phyloP scores from a whole-genome alignment of 2,113 vertebrate genomes.

The Callithrix jacchus region DNA sequence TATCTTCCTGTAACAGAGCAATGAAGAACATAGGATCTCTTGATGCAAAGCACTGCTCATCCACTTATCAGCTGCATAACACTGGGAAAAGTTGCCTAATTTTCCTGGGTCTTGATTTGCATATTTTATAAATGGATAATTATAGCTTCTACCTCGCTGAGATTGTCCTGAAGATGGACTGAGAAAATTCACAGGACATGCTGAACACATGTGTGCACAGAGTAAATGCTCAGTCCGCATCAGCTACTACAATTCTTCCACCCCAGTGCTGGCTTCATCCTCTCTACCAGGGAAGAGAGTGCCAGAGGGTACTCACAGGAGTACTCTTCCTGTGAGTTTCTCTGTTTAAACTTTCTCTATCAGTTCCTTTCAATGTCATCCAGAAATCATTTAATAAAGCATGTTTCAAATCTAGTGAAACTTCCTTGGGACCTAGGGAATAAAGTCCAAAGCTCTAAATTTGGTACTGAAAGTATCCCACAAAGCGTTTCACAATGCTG shows the following conservation, averaged over 20 bases:
- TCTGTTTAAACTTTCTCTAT: neutral
- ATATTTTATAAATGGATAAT: constrained; percentile 49
- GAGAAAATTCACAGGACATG: neutral
- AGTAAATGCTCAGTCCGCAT: neutral
- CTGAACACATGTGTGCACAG: neutral
- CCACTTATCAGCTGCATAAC: neutral
- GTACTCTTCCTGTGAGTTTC: neutral
- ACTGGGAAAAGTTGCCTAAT: neutral
- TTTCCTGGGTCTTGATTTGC: neutral
- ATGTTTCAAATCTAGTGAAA: neutral
- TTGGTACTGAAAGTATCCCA: neutral
- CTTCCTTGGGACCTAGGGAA: neutral
- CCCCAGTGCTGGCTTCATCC: neutral
- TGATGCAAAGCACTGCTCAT: neutral
- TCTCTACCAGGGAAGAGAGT: neutral
- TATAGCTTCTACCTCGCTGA: constrained; percentile 1
- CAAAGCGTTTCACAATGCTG: no score
- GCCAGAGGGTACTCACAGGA: no score
- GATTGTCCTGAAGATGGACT: neutral
- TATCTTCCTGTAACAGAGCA: neutral
- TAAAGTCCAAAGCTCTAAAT: neutral
- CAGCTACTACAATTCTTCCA: neutral
- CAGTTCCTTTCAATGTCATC: neutral
- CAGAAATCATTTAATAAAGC: neutral
- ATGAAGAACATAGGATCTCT: neutral